phyloP scores from a whole-genome alignment of 2,888 invertebrate genomes.

The Cinara cedri region DNA sequence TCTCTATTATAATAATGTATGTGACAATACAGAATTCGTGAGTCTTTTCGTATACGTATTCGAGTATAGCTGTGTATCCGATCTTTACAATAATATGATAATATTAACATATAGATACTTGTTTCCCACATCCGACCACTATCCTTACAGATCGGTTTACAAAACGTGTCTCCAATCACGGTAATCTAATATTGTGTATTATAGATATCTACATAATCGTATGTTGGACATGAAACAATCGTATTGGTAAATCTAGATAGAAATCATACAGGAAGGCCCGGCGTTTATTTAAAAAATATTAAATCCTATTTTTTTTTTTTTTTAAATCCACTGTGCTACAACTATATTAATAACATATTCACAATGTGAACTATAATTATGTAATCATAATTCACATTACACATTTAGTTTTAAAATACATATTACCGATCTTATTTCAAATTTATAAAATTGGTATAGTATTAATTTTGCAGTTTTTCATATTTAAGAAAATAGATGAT shows the following conservation, averaged over 20 bases:
- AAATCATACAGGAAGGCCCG: constrained; percentile 2
- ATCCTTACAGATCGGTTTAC: constrained; percentile 18
- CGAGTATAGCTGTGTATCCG: too few species aligned
- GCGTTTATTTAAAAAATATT: neutral
- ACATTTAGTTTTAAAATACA: too few species aligned
- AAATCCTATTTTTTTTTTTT: too few species aligned
- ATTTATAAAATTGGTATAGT: too few species aligned
- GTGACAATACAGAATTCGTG: neutral
- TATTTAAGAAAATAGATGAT: too few species aligned
- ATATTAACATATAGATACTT: constrained; percentile 3
- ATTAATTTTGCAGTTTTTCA: too few species aligned
- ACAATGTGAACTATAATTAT: neutral
- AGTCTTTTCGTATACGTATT: neutral
- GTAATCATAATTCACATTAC: too few species aligned
- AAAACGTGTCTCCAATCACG: neutral
- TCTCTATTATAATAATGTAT: constrained; percentile 14
- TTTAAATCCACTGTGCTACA: too few species aligned
- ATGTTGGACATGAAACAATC: constrained; percentile 30
- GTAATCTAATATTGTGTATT: constrained; percentile 28
- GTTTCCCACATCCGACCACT: neutral
- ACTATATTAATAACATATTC: neutral
- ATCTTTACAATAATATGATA: neutral
- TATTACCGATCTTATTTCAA: too few species aligned
- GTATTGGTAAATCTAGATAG: neutral
- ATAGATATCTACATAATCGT: neutral